Evolutionary conservation across 2,113 vertebrate genomes (phyloP).

Genomic region (Otolemur garnettii): DNA sequence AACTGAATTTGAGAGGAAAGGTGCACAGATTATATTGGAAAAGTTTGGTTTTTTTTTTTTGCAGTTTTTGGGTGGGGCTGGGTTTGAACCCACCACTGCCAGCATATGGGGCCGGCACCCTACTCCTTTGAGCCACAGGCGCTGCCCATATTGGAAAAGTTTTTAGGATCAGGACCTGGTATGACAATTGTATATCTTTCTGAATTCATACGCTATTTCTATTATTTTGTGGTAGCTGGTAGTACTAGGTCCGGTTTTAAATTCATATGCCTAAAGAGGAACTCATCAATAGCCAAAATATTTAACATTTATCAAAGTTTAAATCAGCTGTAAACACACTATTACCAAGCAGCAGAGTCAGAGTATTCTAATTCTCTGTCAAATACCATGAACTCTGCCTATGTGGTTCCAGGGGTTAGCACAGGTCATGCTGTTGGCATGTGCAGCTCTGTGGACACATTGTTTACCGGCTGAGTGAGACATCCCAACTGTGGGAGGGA

Average conservation of each 20-base stretch:
- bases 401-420: background rate
- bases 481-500: background rate
- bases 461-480: background rate
- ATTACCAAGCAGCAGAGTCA: background rate
- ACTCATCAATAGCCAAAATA: background rate
- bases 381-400: background rate
- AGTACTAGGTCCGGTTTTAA: background rate
- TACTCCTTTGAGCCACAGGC: no score
- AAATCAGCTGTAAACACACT: background rate
- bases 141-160: background rate
- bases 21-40: background rate
- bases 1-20: background rate
- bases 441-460: background rate
- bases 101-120: no score
- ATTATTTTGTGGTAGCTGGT: background rate
- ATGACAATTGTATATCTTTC: background rate
- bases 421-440: background rate
- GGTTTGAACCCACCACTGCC: no score
- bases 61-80: no score
- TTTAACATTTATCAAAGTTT: background rate
- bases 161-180: background rate
- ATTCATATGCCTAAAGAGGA: background rate
- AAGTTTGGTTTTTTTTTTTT: background rate
- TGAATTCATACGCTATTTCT: background rate
- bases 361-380: background rate